Evolutionary conservation across 2,797 vertebrate species (phyloP).

Genomic region (Crenichthys baileyi): DNA sequence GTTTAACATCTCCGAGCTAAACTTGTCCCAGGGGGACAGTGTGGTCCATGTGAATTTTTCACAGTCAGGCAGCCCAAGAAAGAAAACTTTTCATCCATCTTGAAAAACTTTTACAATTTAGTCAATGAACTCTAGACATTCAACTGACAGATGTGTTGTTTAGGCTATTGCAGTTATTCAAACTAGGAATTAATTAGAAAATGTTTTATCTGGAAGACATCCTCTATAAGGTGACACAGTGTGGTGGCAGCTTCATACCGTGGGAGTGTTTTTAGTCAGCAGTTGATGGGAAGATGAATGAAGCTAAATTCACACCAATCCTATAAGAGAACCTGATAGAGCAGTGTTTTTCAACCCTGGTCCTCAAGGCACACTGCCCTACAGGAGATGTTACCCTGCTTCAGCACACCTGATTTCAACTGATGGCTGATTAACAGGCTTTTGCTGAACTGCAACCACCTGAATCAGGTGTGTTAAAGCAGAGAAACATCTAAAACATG

Average conservation of each 20-base stretch:
- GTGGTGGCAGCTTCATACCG: neutral
- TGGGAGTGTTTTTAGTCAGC: neutral
- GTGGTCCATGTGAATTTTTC: neutral
- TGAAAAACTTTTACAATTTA: neutral
- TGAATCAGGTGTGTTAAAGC: too few relatives aligned
- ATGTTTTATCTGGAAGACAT: neutral
- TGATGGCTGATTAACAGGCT: too few relatives aligned
- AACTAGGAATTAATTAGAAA: slow-evolving; percentile 17
- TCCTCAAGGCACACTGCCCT: too few relatives aligned
- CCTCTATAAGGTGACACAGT: neutral
- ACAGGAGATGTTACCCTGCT: too few relatives aligned
- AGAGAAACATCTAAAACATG: too few relatives aligned
- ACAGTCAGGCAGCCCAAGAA: neutral
- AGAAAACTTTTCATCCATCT: neutral
- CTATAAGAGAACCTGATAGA: too few relatives aligned
- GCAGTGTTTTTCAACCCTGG: too few relatives aligned
- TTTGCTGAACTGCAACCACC: too few relatives aligned
- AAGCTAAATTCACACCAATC: too few relatives aligned
- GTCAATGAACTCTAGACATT: neutral
- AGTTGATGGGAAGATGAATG: too few relatives aligned
- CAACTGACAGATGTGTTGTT: slow-evolving; percentile 38
- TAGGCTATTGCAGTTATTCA: slow-evolving; percentile 54
- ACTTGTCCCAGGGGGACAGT: slow-evolving; percentile 46
- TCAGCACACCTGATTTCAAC: too few relatives aligned
- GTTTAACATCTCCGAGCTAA: slow-evolving; percentile 73